phyloP scores from a whole-genome alignment of 1,140 invertebrate genomes.

The Ericerus pela region DNA sequence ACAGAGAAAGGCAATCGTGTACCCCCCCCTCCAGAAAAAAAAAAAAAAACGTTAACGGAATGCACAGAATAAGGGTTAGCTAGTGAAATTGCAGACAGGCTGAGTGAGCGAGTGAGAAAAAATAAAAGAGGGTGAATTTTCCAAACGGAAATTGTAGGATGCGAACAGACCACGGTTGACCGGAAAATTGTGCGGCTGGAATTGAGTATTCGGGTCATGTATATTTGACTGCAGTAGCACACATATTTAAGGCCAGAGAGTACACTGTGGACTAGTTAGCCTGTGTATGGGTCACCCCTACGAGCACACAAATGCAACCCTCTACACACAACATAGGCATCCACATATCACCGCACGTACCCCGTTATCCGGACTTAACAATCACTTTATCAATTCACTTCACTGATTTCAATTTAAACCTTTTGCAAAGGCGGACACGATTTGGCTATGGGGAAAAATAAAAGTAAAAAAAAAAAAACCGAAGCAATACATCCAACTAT shows the following conservation, averaged over 20 bases:
- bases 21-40: no score
- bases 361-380: not conserved
- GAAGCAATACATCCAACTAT: constrained; percentile 1
- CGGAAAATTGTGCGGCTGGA: constrained; percentile 2
- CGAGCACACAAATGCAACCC: not conserved
- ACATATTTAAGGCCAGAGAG: no score
- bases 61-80: no score
- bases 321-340: not conserved
- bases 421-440: no score
- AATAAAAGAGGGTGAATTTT: constrained; percentile 2
- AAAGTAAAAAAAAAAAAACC: not conserved
- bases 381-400: constrained; percentile 12
- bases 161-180: constrained; percentile 4
- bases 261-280: no score
- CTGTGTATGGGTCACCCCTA: not conserved
- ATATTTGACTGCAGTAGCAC: constrained; percentile 4
- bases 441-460: not conserved
- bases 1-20: no score
- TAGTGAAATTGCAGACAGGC: no score
- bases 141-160: constrained; percentile 7
- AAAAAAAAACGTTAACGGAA: no score
- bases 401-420: constrained; percentile 8
- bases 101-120: no score
- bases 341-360: no score
- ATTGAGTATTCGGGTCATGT: constrained; percentile 10